A percentile compares a stretch with the other conserved stretches of the same genome.
Evolutionary conservation across 2,113 vertebrate genomes (phyloP).

Genomic region (Crotophaga sulcirostris): DNA sequence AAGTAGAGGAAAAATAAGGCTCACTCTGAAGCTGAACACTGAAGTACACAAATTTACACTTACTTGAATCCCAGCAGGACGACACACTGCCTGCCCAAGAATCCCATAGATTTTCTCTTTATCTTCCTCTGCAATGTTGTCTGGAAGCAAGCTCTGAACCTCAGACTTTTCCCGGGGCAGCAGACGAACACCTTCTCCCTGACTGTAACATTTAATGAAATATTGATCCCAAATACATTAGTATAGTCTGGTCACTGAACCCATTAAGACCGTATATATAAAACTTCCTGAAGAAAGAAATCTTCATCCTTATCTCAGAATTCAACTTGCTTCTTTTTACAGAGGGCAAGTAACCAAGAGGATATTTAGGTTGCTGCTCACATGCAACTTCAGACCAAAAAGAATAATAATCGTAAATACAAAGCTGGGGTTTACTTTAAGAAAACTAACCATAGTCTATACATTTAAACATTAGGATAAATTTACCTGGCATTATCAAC

Average conservation of each 20-base stretch:
- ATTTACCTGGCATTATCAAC: slow-evolving; percentile 96
- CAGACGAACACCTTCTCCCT: slow-evolving; percentile 94
- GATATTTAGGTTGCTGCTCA: not conserved
- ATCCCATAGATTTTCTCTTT: slow-evolving; percentile 93
- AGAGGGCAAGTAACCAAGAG: not conserved
- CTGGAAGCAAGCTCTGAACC: slow-evolving; percentile 91
- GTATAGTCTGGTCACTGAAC: not conserved
- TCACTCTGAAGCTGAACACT: not conserved
- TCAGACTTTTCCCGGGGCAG: slow-evolving; percentile 91
- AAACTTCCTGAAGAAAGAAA: not conserved
- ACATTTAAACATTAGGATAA: not conserved
- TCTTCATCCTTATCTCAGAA: not conserved
- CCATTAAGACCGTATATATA: not conserved
- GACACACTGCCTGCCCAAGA: slow-evolving; percentile 95
- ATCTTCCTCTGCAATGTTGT: slow-evolving; percentile 87
- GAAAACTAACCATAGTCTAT: not conserved
- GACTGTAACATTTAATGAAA: slow-evolving; percentile 78
- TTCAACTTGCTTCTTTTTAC: not conserved
- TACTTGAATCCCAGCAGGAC: slow-evolving; percentile 96
- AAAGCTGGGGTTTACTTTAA: not conserved
- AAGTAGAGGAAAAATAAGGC: not conserved
- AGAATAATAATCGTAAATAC: not conserved
- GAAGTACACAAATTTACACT: not conserved
- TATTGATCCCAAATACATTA: not conserved
- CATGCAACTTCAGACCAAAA: rapidly evolving